Percentiles rank a stretch among this genome's conserved stretches.
Conservation (phyloP, 2,797 vertebrate genomes). For the Momotus momota region DNA sequence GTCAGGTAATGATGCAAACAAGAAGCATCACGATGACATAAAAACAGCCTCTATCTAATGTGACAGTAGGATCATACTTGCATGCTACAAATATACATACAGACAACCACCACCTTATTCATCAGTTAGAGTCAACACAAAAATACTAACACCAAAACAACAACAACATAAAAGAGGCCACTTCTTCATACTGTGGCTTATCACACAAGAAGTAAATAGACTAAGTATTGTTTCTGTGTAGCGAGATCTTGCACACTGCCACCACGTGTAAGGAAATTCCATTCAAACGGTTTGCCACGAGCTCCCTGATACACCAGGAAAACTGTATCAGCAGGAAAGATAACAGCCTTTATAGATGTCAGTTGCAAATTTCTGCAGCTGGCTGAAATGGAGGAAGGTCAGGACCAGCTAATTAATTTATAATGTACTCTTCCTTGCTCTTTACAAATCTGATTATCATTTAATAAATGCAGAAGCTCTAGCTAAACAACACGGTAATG, state of each 20-base stretch:
- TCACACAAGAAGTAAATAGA: conserved; percentile 10
- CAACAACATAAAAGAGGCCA: neutral
- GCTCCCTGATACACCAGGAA: neutral
- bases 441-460: neutral
- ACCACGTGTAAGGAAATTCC: conserved; percentile 21
- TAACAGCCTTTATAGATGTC: neutral
- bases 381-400: neutral
- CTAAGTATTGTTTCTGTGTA: neutral
- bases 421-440: neutral
- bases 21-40: neutral
- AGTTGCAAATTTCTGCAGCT: neutral
- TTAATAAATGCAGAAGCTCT: neutral
- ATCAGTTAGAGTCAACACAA: neutral
- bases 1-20: neutral
- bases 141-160: neutral
- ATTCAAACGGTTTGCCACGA: neutral
- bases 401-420: neutral
- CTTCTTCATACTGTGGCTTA: neutral
- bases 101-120: conserved; percentile 3
- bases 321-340: neutral
- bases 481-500: neutral
- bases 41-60: neutral
- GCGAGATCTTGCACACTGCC: neutral
- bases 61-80: neutral
- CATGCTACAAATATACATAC: neutral